Conservation (phyloP, 2,888 invertebrate species). For the Taenaris catops region DNA sequence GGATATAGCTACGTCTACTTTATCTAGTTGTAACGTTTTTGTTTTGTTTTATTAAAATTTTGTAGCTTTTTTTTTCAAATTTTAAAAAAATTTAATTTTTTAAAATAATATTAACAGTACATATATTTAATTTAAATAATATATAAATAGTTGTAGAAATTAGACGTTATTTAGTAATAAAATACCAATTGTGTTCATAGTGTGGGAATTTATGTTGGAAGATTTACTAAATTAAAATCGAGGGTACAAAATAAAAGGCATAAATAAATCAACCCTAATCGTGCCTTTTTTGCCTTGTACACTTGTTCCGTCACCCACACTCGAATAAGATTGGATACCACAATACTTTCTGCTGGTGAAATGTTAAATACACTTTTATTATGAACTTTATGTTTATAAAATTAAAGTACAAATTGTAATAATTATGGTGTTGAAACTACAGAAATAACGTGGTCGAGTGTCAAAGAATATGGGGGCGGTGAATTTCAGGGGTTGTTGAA, state of each 20-base stretch:
- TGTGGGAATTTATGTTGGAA: conserved; percentile 77
- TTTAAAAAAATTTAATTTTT: no score
- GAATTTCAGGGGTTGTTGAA: conserved; percentile 66
- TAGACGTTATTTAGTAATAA: conserved; percentile 1
- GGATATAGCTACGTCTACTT: no score
- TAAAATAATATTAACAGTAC: no score
- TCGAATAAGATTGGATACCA: conserved; percentile 33
- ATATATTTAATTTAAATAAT: no score
- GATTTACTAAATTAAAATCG: conserved; percentile 47
- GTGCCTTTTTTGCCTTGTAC: conserved; percentile 57
- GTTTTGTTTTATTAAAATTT: no score
- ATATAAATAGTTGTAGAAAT: no score
- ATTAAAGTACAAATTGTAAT: conserved; percentile 22
- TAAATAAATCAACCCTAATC: conserved; percentile 76
- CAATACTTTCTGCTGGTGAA: conserved; percentile 13
- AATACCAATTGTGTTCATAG: conserved; percentile 26
- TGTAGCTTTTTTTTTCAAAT: no score
- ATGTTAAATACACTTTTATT: background rate
- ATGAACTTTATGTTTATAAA: conserved; percentile 12
- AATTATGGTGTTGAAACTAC: background rate
- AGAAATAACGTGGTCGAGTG: conserved; percentile 26
- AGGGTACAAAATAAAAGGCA: conserved; percentile 69
- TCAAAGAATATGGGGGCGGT: conserved; percentile 46
- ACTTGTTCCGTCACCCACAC: conserved; percentile 68
- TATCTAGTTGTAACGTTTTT: no score